Base-by-base conservation (phyloP, 2,797 vertebrate species). In the Vespertilio murinus region DNA sequence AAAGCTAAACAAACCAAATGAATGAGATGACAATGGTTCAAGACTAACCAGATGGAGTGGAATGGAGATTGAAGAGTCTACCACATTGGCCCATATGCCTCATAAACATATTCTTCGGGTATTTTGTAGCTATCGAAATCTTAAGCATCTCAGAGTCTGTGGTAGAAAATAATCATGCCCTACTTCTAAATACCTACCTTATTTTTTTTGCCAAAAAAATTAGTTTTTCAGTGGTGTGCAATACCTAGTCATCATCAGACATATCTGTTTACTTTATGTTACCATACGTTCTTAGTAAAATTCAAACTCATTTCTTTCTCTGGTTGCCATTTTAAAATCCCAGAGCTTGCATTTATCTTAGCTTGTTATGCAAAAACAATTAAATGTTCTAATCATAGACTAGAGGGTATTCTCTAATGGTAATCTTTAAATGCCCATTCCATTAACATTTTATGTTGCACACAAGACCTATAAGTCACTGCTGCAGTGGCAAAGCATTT, bases 361-460 rank as follows among this genome's bases (percentile, higher is more conserved):
- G 4, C 88, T 97, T 96, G 96, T 90, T 96, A 23, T 92, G 85
- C 86, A 94, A 96, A 97, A 97, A 64, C 94, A 97, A 97, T 96
- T 96, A 94, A 96, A 91, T 93, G 28, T 69, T 95, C 96, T 94
- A 97, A 94, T 97, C 90, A 97, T 83, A 64, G 42, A 95, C 96
- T 95, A 94, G 87, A 95, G 95, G 79, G 95, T 93, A 87, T 64
- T 96, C 28, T 89, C 42, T 59, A 95, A 96, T 65, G 83, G 33
- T 86, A 90, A 86, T 92, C 92, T 97, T 94, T 94, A 98, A 97
- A 96, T 92, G 30, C 30, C 42, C 94, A 96, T 92, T 96, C 97
- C 88, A 97, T 98, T 98, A 97, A 92, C 92, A 96, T 97, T 98
- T 97, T 97, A 97, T 96, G 91, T 96, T 96, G 59, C 45, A 61